Evolutionary conservation across 2,797 vertebrate species (phyloP).

Genomic region (Crax fasciolata): DNA sequence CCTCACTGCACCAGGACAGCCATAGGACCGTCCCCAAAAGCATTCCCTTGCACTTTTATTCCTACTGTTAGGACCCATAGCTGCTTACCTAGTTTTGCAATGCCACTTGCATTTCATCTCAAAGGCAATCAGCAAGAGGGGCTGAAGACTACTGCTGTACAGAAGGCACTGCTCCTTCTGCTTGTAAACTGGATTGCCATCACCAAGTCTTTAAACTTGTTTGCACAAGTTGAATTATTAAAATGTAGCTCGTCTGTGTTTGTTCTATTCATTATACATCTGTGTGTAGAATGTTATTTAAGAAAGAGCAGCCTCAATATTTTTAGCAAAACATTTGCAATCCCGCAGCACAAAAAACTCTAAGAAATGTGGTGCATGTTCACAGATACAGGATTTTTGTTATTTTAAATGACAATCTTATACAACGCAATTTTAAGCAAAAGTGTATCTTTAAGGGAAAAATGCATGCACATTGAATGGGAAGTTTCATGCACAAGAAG

Average conservation of each 20-base stretch:
- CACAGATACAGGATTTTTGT: not conserved
- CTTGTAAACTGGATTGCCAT: not conserved
- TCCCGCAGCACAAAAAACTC: not conserved
- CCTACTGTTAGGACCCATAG: not conserved
- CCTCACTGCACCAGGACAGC: not conserved
- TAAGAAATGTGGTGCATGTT: not conserved
- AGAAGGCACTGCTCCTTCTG: not conserved
- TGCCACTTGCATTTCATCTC: not conserved
- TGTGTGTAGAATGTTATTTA: rapidly evolving
- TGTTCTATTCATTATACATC: not conserved
- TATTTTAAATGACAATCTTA: not conserved
- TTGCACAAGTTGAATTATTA: not conserved
- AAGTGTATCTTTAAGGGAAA: not conserved
- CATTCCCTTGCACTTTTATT: not conserved
- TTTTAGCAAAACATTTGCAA: not conserved
- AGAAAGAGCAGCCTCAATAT: not conserved
- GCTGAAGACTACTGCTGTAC: not conserved
- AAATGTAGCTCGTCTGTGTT: not conserved
- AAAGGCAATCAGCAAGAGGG: not conserved
- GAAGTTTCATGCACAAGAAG: not conserved
- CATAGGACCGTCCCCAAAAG: not conserved
- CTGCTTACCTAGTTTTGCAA: not conserved
- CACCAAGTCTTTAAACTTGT: not conserved
- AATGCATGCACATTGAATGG: not conserved
- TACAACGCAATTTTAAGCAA: not conserved